Percentiles rank a stretch among this genome's conserved stretches.
Conservation (phyloP, 2,888 invertebrate species). For the Junonia oenone region DNA sequence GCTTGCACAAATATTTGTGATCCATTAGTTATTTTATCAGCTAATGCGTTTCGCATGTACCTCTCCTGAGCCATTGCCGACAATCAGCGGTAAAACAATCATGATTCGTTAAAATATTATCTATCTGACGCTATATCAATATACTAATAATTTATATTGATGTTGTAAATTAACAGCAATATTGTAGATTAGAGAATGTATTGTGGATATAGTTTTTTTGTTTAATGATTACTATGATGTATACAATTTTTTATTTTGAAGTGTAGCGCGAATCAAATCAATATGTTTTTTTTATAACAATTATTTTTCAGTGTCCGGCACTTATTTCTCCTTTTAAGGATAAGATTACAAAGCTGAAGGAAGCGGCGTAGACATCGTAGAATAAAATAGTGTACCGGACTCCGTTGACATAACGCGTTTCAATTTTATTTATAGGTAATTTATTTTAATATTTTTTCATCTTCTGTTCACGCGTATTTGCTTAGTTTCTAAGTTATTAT, state of each 20-base stretch:
- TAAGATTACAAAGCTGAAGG: no score
- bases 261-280: no score
- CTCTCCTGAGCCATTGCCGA: constrained; percentile 26
- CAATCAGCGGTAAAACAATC: constrained; percentile 23
- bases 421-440: no score
- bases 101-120: constrained; percentile 18
- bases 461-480: no score
- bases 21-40: constrained; percentile 53
- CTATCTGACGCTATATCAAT: constrained; percentile 15
- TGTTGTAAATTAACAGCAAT: not conserved
- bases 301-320: no score
- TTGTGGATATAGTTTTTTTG: not conserved
- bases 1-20: constrained; percentile 47
- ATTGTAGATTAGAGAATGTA: not conserved
- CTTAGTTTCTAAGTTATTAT: no score
- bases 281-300: no score
- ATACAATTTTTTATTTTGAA: not conserved
- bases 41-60: constrained; percentile 60
- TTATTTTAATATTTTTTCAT: no score
- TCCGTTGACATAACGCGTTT: no score
- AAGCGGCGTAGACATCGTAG: no score
- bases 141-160: constrained; percentile 5
- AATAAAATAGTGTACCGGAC: no score
- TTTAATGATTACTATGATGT: not conserved
- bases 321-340: no score